Conservation (phyloP, 2,888 invertebrate species). For the Apeira syringaria region DNA sequence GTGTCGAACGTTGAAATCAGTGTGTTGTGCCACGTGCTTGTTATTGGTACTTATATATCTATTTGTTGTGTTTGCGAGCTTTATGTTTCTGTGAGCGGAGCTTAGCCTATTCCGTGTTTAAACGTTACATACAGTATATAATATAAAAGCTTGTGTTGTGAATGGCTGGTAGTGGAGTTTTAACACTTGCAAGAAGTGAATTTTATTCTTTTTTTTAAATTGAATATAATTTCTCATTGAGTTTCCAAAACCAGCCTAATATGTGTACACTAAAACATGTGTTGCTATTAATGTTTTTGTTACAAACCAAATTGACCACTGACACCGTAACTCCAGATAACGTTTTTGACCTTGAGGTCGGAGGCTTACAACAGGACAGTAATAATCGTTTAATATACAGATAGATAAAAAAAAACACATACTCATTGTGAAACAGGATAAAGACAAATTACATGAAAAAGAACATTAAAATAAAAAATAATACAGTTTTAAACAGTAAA, state of each 20-base stretch:
- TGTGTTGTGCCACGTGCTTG: constrained; percentile 29
- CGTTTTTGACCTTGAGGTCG: constrained; percentile 75
- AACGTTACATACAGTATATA: constrained; percentile 21
- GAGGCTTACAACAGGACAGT: constrained; percentile 74
- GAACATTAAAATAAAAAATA: constrained; percentile 36
- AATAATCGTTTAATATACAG: constrained; percentile 61
- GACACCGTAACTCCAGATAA: constrained; percentile 80
- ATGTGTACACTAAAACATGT: constrained; percentile 54
- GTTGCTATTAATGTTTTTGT: constrained; percentile 51
- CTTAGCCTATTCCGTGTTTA: constrained; percentile 28
- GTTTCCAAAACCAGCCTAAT: constrained; percentile 51
- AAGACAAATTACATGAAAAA: constrained; percentile 28
- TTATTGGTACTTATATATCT: constrained; percentile 21
- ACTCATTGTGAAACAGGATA: constrained; percentile 33
- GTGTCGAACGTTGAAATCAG: constrained; percentile 3
- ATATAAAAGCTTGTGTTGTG: constrained; percentile 33
- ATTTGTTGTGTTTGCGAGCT: constrained; percentile 8
- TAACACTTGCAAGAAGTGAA: too few relatives aligned
- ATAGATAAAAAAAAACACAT: constrained; percentile 40
- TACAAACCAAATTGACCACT: constrained; percentile 82
- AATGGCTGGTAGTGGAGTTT: constrained; percentile 27
- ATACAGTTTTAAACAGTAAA: too few relatives aligned
- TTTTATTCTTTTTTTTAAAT: too few relatives aligned
- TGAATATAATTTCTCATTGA: too few relatives aligned
- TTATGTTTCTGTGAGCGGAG: constrained; percentile 32